phyloP scores from a whole-genome alignment of 2,888 invertebrate genomes.

The Helobdella robusta region DNA sequence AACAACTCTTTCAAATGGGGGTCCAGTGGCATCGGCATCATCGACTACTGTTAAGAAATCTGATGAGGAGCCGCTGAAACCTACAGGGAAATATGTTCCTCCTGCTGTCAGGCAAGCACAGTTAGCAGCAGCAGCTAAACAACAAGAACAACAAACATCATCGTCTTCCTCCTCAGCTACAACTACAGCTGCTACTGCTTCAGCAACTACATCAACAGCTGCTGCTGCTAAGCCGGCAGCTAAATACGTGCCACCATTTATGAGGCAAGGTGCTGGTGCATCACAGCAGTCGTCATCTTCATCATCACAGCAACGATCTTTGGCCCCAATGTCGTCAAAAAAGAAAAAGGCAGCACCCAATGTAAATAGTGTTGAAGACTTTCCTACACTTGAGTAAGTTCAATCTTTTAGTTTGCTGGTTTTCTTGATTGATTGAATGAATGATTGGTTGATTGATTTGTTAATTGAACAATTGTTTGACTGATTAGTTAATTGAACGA shows the following conservation, averaged over 20 bases:
- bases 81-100: conserved; percentile 8
- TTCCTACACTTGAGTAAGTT: conserved; percentile 7
- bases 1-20: too few relatives aligned
- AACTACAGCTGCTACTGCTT: background rate
- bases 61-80: background rate
- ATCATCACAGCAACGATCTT: background rate
- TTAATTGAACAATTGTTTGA: too few relatives aligned
- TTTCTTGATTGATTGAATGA: too few relatives aligned
- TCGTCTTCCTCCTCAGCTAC: background rate
- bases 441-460: too few relatives aligned
- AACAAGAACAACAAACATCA: too few relatives aligned
- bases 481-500: too few relatives aligned
- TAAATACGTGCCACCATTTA: conserved; percentile 2
- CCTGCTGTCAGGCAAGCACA: background rate
- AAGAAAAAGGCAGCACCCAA: conserved; percentile 4
- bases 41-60: too few relatives aligned
- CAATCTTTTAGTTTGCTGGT: too few relatives aligned
- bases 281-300: background rate
- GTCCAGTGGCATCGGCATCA: too few relatives aligned
- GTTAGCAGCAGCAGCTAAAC: background rate
- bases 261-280: background rate
- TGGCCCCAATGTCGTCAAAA: background rate
- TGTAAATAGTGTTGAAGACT: conserved; percentile 9
- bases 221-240: background rate
- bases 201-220: background rate